Evolutionary conservation across 2,113 vertebrate genomes (phyloP).

Genomic region (Lycaon pictus): DNA sequence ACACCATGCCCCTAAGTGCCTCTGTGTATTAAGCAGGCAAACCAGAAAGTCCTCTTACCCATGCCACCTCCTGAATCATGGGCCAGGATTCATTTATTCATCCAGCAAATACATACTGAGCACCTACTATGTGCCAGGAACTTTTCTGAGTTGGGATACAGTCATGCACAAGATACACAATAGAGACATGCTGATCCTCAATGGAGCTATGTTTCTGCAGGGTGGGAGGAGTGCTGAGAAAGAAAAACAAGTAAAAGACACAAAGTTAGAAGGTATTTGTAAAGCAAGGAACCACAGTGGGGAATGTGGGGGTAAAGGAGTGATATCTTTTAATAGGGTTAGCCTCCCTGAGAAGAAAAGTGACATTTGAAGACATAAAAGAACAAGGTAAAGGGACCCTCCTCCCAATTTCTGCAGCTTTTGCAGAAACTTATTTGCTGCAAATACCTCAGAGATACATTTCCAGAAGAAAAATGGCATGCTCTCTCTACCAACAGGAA

Average conservation of each 20-base stretch:
- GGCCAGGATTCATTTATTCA: not conserved
- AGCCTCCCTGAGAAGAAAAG: not conserved
- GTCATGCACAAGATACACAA: not conserved
- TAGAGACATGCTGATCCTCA: not conserved
- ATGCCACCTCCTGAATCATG: not conserved
- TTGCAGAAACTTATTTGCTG: not conserved
- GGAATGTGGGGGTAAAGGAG: not conserved
- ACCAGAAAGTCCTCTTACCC: not conserved
- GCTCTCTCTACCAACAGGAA: not conserved
- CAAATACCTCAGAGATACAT: not conserved
- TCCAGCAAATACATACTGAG: not conserved
- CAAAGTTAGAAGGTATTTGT: not conserved
- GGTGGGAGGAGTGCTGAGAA: rapidly evolving
- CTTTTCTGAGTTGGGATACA: not conserved
- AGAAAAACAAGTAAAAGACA: not conserved
- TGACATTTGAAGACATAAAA: not conserved
- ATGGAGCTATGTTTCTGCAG: not conserved
- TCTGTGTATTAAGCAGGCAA: not conserved
- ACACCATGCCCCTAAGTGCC: not conserved
- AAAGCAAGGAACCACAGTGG: not conserved
- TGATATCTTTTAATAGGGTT: not conserved
- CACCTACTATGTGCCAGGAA: not conserved
- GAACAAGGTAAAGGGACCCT: not conserved
- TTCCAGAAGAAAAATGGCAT: not conserved
- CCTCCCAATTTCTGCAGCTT: not conserved